Evolutionary conservation across 2,888 invertebrate genomes (phyloP).

Genomic region (Cantharis rufa): DNA sequence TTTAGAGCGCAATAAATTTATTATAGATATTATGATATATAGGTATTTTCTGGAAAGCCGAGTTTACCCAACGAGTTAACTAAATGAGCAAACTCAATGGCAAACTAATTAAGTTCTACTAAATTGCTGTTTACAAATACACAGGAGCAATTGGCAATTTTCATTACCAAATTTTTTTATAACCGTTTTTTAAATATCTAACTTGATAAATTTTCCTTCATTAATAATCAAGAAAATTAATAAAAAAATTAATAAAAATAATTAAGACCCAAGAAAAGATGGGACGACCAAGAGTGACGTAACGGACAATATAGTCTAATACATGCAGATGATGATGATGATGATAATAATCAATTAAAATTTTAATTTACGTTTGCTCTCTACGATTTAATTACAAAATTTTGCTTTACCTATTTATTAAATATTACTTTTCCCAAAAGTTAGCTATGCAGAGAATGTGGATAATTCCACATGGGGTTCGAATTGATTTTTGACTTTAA

Average conservation of each 20-base stretch:
- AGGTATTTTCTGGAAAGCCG: neutral
- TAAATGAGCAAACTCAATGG: neutral
- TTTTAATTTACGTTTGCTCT: neutral
- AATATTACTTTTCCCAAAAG: no score
- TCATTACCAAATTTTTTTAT: neutral
- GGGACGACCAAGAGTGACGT: no score
- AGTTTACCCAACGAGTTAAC: neutral
- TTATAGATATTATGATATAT: neutral
- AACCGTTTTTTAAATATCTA: neutral
- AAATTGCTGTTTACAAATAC: neutral
- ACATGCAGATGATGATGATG: no score
- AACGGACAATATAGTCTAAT: no score
- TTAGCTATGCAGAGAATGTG: no score
- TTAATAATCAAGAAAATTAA: no score
- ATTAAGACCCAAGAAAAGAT: no score
- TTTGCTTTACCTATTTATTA: no score
- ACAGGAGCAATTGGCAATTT: neutral
- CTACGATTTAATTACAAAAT: neutral
- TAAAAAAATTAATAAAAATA: no score
- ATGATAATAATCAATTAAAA: no score
- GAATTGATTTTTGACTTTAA: no score
- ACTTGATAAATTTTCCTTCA: neutral
- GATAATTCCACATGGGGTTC: no score
- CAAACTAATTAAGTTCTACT: neutral
- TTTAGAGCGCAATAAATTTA: neutral